Conservation (phyloP, 2,113 vertebrate species). For the Laticauda colubrina region DNA sequence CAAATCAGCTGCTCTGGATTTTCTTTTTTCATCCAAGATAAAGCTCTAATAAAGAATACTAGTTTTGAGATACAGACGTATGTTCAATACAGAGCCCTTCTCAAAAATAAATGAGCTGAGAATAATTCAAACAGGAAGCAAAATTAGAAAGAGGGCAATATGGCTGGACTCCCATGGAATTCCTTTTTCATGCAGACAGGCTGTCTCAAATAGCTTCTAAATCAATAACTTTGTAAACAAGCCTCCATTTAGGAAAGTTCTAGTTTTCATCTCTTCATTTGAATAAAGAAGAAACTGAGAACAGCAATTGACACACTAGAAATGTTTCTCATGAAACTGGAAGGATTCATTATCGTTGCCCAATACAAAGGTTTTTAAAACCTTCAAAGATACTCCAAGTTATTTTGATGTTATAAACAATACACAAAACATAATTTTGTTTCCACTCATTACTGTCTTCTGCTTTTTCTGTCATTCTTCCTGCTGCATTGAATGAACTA, state of each 20-base stretch:
- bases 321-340: background rate
- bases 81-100: background rate
- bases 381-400: background rate
- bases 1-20: background rate
- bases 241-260: slow-evolving; percentile 11
- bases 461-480: background rate
- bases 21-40: background rate
- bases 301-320: slow-evolving; percentile 4
- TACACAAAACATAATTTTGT: background rate
- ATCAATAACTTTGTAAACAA: slow-evolving; percentile 17
- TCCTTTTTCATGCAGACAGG: background rate
- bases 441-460: background rate
- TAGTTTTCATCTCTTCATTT: slow-evolving; percentile 8
- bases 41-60: background rate
- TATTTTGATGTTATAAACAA: background rate
- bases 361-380: background rate
- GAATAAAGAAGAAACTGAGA: background rate
- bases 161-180: background rate
- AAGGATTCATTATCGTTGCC: background rate
- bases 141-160: background rate
- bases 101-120: background rate
- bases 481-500: background rate
- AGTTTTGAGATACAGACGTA: background rate
- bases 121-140: background rate
- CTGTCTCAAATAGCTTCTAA: background rate